Base-by-base conservation (phyloP, 1,140 invertebrate species). In the Babylonia areolata region DNA sequence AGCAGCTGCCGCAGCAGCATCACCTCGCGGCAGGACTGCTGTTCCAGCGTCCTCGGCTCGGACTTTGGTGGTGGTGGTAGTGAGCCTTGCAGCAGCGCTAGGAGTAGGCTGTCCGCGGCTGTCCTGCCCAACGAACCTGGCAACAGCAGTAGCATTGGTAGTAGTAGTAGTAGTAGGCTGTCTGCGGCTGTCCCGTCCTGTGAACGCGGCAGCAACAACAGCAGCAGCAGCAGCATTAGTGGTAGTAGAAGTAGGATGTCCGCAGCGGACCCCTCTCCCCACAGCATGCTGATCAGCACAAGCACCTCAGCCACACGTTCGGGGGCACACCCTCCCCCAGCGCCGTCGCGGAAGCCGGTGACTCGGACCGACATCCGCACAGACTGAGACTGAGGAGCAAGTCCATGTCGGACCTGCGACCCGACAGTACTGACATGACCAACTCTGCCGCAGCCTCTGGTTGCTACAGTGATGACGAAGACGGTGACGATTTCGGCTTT, bases 401-500 rank as follows among this genome's bases (percentile, higher is more conserved):
- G 77, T 92, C 91, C 35, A 69, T 92, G n/a, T 88, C 90, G 2
- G 91, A 92, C 84, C 87, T 92, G 2, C 85, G 88, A 75, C 58
- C 28, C 15, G 58, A 64, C 58, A 64, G 28, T n/a, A 75, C 84
- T 6, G 87, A 87, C 64, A 79, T 77, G n/a, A 87, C 17, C 23
- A 23, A 86, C 28, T 42, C 42, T 6, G 83, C 51, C 1, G 15
- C 20, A 1, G 37, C 28, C 6, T 54, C 78, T 35, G 86, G 86
- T 69, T 86, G 88, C 85, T 90, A 89, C 81, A 90, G 87, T 86
- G 90, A 90, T 85, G 92, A 93, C 81, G 90, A 89, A 33, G 92
- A 93, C 85, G 91, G 90, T n/a, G 92, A 93, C 85, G 91, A 93
- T 81, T 92, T 91, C 89, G 92, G 92, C 82, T 93, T 93, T 90